Base-by-base conservation (phyloP, 2,888 invertebrate genomes). In the Phortica okadai region DNA sequence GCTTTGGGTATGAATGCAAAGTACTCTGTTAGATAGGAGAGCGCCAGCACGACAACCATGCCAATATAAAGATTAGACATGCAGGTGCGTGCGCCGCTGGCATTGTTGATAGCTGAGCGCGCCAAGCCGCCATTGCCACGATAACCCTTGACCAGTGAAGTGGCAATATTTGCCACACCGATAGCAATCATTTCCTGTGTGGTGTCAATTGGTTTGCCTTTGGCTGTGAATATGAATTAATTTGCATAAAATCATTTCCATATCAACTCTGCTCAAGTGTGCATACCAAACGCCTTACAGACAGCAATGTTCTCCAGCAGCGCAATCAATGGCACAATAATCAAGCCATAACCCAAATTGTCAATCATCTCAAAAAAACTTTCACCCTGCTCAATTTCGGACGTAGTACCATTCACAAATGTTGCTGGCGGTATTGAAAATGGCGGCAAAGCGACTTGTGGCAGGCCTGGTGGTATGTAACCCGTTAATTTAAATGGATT, bases 131-230 rank as follows among this genome's bases (percentile, higher is more conserved):
- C 97, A 76, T 95, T 94, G 11, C 96, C 95, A 3, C 97, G 92
- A 74, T 96, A 97, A 0, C 96, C 95, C 84, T 95, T 95, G 84
- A 97, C 94, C 92, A 98, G 95, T 0, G 96, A 95, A 90, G 96
- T 97, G 78, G 95, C 94, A 58, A 98, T 93, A 91, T 96, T 96
- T 2, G 90, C 86, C 42, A 95, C 89, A 45, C 97, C 97, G 70
- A 97, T 94, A 6, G 98, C 97, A 79, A 98, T 93, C 88, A 98
- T 93, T 92, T 98, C 98, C 91, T 97, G 97, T 66, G 96, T 97
- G 14, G 97, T 96, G 90, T 97, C 97, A 74, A 97, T 95, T 73
- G 95, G 93, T 88, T 94, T 94, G 10, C 96, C 96, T 88, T 94
- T 94, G n/a, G 95, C 94, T 93, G 67, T 7, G 33, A 14, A 11